Evolutionary conservation across 2,113 vertebrate species (phyloP).

Genomic region (human (Homo sapiens)): DNA sequence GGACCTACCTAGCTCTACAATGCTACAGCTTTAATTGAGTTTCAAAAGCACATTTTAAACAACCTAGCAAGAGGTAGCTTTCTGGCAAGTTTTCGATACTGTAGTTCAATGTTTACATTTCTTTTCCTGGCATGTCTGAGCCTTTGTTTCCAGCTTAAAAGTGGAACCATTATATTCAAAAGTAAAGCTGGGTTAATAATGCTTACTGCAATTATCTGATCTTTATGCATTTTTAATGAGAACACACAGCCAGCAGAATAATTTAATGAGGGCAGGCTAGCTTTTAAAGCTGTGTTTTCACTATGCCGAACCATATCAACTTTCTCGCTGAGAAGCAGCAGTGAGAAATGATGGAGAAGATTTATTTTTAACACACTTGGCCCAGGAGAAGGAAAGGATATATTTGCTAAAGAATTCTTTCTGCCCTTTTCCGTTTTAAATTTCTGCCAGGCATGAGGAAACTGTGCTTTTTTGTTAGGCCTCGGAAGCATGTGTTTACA

Average conservation of each 20-base stretch:
- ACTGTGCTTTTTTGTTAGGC: slow-evolving; percentile 73
- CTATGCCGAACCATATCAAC: slow-evolving; percentile 80
- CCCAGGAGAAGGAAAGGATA: slow-evolving; percentile 63
- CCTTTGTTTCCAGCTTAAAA: slow-evolving; percentile 80
- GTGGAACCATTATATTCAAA: slow-evolving; percentile 78
- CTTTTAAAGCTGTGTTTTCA: slow-evolving; percentile 83
- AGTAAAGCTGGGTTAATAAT: slow-evolving; percentile 84
- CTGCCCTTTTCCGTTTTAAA: slow-evolving; percentile 76
- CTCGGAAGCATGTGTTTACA: slow-evolving; percentile 74
- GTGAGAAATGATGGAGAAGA: slow-evolving; percentile 73
- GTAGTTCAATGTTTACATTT: slow-evolving; percentile 77
- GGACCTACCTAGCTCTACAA: background rate
- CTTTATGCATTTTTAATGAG: slow-evolving; percentile 90
- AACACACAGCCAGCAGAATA: slow-evolving; percentile 87
- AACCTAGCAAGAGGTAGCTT: slow-evolving; percentile 66
- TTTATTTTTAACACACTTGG: slow-evolving; percentile 79
- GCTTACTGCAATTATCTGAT: slow-evolving; percentile 87
- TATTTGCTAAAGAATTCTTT: slow-evolving; percentile 72
- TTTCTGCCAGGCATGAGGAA: slow-evolving; percentile 68
- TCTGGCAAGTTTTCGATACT: slow-evolving; percentile 78
- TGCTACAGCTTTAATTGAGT: slow-evolving; percentile 41
- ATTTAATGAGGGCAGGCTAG: slow-evolving; percentile 84
- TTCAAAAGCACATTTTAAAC: slow-evolving; percentile 70
- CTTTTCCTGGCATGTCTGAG: slow-evolving; percentile 64
- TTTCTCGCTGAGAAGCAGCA: slow-evolving; percentile 81